Evolutionary conservation across 92 coral and sea anemone genomes (phyloP), one percentile per base, ranked within the genome.

Genomic region (Epizoanthus stellaris): DNA sequence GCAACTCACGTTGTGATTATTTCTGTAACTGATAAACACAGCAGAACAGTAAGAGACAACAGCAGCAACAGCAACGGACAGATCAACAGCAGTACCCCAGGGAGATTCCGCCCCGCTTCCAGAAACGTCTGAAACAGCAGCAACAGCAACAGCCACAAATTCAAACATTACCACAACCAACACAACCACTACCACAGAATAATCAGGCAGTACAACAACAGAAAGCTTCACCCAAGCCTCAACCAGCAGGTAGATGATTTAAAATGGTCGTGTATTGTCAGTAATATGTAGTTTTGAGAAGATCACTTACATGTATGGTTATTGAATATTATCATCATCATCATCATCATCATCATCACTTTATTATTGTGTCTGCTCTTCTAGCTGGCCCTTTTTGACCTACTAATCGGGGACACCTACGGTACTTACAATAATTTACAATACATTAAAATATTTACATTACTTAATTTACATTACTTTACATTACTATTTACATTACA

Each of bases 51-150:
- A 89, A 89, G 75, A 85, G 92, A 20, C 92, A 85, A 39, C 92
- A 89, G 38, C 93, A 91, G 52, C 98, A 93, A 75, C 98, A 94
- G 67, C 98, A 93, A 73, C 89, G 98, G 30, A 95, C 94, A 71
- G 98, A 95, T 75, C 98, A 95, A 75, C 98, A 95, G 68, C 95
- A 92, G 75, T 95, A 95, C 57, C 98, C 98, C 6, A 88, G 98
- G 30, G 98, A 95, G 87, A 95, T 95, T 34, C 98, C 98, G 62
- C 98, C 98, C 36, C 88, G 98, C 53, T 95, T 95, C 75, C 98
- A 94, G 74, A 92, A 93, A 84, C 91, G 92, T 57, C 91, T 92
- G 89, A 95, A 94, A 67, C 98, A 95, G 66, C 95, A 93, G 39
- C 94, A 91, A 54, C 94, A 91, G 61, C 93, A 89, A n/a, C 86